Conservation (phyloP, 2,797 vertebrate genomes). For the Falco peregrinus region DNA sequence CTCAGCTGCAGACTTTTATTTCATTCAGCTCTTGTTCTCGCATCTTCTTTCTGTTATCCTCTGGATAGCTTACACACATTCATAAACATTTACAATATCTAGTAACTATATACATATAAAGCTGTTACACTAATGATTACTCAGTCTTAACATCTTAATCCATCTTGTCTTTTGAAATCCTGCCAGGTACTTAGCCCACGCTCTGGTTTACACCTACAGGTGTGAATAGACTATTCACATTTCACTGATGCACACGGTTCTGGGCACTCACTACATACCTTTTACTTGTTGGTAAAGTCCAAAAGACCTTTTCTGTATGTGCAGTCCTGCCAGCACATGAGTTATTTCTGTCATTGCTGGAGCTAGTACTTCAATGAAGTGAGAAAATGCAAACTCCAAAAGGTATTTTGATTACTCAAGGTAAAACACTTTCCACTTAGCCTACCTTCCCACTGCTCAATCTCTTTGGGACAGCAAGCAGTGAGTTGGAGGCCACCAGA, state of each 20-base stretch:
- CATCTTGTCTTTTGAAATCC: neutral
- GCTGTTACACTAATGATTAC: neutral
- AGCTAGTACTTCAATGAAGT: neutral
- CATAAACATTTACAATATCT: neutral
- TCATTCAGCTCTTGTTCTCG: neutral
- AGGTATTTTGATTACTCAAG: neutral
- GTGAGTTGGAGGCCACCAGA: neutral
- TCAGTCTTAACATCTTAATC: neutral
- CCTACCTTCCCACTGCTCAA: neutral
- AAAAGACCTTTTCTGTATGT: neutral
- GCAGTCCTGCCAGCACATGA: neutral
- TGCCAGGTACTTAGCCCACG: rapidly evolving
- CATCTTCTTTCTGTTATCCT: neutral
- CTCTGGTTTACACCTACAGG: neutral
- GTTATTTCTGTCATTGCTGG: neutral
- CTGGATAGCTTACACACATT: neutral
- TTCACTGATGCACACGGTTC: neutral
- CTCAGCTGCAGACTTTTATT: neutral
- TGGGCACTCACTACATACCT: neutral
- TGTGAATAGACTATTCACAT: neutral
- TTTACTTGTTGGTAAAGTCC: neutral
- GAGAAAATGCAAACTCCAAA: neutral
- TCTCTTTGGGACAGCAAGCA: neutral
- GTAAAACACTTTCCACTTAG: neutral
- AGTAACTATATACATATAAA: neutral